Evolutionary conservation across 2,113 vertebrate species (phyloP), one percentile per base, ranked within the genome.

Genomic region (Meleagris gallopavo): DNA sequence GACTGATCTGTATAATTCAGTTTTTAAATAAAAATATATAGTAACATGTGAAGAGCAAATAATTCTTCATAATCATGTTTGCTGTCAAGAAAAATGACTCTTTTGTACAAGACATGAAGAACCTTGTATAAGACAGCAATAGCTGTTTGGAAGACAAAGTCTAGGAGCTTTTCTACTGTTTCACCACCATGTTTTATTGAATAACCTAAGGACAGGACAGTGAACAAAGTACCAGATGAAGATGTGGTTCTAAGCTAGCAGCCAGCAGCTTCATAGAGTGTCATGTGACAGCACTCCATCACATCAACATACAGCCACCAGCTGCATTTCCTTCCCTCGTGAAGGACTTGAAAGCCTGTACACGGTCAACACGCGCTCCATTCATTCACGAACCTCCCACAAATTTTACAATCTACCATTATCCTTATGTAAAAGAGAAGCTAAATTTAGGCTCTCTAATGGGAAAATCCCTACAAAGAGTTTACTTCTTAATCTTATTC

Each of bases 161-260:
- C 73, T 46, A 83, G 38, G 32, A 77, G 45, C 48, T 83, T 91
- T 94, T 64, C 75, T 54, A 89, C 16, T 60, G 34, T 92, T 78
- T 94, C 79, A 88, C 16, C n/a, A 69, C 43, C 43, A 92, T 65
- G 73, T 34, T 61, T 84, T 93, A 93, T 67, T 93, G 62, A 96
- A 95, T 85, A 97, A 94, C 88, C 77, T 73, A 91, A 89, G 82
- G 93, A 88, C 73, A 91, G 29, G 80, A 83, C 64, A 92, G 94
- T 0, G 52, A 88, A 90, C n/a, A 94, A 94, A 6, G 41, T 30
- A 94, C 66, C 84, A 84, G 83, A 91, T 13, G 86, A 96, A 86
- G 74, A 84, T 70, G 79, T 0, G 0, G 55, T 58, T 96, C 94
- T 86, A 87, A 72, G 71, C 94, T 83, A 91, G 94, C 60, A 82